Conservation (phyloP, 2,888 invertebrate species). For the Yponomeuta evonymella region DNA sequence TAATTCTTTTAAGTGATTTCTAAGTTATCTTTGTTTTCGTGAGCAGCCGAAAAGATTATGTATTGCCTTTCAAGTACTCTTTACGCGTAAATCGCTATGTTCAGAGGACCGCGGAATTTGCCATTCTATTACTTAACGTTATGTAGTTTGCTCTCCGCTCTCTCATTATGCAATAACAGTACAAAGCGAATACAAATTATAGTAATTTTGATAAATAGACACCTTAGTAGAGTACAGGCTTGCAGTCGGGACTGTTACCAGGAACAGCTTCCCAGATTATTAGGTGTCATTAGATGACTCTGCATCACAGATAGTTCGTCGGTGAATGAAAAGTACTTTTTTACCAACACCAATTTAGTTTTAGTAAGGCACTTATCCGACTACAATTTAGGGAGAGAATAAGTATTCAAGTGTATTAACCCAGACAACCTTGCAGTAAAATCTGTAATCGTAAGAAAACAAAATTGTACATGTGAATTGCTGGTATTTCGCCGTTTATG, state of each 20-base stretch:
- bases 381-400: background rate
- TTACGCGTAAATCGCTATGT: background rate
- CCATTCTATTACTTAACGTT: background rate
- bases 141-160: constrained; percentile 16
- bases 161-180: constrained; percentile 18
- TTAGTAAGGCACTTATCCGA: background rate
- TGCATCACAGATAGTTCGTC: background rate
- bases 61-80: constrained; percentile 2
- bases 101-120: background rate
- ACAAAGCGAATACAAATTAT: background rate
- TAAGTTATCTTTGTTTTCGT: constrained; percentile 10
- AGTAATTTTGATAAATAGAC: background rate
- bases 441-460: constrained; percentile 14
- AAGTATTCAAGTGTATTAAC: background rate
- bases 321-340: background rate
- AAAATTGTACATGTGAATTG: constrained; percentile 12
- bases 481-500: constrained; percentile 33
- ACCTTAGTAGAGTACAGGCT: background rate
- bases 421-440: constrained; percentile 24
- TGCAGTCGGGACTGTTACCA: background rate
- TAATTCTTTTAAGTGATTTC: constrained; percentile 10
- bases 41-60: background rate
- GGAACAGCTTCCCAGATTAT: background rate
- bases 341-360: background rate
- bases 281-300: background rate